phyloP scores from a whole-genome alignment of 92 coral and sea anemone species.

The Diadumene lineata region DNA sequence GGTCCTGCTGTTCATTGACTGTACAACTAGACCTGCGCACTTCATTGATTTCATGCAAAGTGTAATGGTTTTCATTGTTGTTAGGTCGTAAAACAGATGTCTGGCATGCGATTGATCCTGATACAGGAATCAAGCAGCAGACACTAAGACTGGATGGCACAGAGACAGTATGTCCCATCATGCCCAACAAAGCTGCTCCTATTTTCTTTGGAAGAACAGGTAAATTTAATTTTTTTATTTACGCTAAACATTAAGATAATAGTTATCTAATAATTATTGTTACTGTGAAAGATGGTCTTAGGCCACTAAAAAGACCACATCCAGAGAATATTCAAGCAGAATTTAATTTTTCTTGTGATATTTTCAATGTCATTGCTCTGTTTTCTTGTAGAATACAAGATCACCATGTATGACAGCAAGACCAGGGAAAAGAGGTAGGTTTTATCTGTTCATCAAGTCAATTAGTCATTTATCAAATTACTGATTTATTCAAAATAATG shows the following conservation, averaged over 20 bases:
- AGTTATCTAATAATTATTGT: too few species aligned
- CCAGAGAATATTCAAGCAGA: too few species aligned
- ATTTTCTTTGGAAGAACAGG: slow-evolving; percentile 97
- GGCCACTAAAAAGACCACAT: too few species aligned
- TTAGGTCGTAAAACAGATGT: slow-evolving; percentile 98
- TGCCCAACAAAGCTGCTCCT: slow-evolving; percentile 95
- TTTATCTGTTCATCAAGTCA: too few species aligned
- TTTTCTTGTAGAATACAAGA: slow-evolving; percentile 67
- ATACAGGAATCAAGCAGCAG: slow-evolving; percentile 94
- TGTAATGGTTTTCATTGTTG: neutral
- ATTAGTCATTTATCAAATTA: neutral
- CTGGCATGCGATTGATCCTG: slow-evolving; percentile 99
- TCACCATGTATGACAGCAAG: slow-evolving; percentile 96
- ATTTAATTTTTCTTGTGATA: too few species aligned
- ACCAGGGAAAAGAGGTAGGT: slow-evolving; percentile 91
- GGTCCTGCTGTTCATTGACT: too few species aligned
- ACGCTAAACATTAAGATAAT: too few species aligned
- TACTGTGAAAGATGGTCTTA: too few species aligned
- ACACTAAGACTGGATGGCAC: slow-evolving; percentile 90
- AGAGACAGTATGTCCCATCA: slow-evolving; percentile 96
- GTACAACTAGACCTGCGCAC: neutral
- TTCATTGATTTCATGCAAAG: too few species aligned
- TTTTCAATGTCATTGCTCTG: neutral
- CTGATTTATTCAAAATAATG: neutral
- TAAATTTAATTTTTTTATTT: too few species aligned